phyloP scores from a whole-genome alignment of 37 sponge, comb jelly and placozoan genomes.

The Axinella damicornis region DNA sequence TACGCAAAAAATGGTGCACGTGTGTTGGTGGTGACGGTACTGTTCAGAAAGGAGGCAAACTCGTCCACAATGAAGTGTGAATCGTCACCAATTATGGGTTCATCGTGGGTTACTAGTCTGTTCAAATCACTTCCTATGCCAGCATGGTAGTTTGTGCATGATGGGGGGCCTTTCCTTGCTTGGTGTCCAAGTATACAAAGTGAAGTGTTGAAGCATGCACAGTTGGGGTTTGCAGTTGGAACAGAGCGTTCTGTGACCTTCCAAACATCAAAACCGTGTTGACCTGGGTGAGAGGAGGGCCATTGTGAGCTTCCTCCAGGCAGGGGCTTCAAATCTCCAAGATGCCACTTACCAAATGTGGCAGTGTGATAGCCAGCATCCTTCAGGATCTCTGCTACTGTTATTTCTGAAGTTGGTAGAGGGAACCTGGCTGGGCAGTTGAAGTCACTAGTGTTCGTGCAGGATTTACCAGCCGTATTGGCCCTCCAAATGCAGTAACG shows the following conservation, averaged over 20 bases:
- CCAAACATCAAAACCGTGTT: constrained; percentile 72
- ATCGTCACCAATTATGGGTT: constrained; percentile 55
- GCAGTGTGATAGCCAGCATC: constrained; percentile 23
- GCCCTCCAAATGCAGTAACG: constrained; percentile 75
- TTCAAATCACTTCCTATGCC: background rate
- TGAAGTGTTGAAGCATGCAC: constrained; percentile 64
- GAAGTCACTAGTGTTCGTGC: constrained; percentile 30
- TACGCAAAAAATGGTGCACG: constrained; percentile 69
- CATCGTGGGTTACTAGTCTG: background rate
- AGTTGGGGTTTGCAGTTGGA: constrained; percentile 76
- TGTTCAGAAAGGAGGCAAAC: constrained; percentile 21
- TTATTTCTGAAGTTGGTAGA: constrained; percentile 34
- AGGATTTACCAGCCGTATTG: constrained; percentile 50
- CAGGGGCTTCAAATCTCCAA: constrained; percentile 15
- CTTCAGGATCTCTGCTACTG: constrained; percentile 13
- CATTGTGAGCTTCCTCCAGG: background rate
- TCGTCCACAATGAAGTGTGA: constrained; percentile 55
- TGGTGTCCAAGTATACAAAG: constrained; percentile 54
- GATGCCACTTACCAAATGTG: constrained; percentile 28
- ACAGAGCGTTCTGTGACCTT: constrained; percentile 67
- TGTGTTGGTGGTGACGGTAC: background rate
- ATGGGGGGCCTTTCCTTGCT: background rate
- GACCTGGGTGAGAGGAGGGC: constrained; percentile 55
- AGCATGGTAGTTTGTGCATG: constrained; percentile 59
- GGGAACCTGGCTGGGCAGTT: constrained; percentile 25